Evolutionary conservation across 2,888 invertebrate genomes (phyloP).

Genomic region (Portevinia maculata): DNA sequence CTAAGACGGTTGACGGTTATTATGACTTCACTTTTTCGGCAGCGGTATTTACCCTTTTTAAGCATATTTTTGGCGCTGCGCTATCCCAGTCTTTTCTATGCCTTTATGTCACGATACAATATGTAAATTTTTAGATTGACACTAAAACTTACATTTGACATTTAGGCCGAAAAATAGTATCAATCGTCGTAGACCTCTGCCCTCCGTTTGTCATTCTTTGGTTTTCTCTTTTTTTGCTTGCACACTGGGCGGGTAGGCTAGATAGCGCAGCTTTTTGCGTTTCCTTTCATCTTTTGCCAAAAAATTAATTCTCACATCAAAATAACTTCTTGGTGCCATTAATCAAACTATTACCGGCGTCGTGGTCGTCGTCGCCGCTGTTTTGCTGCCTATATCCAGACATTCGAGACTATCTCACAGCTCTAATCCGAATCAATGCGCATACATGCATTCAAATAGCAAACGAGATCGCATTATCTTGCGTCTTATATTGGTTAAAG

Average conservation of each 20-base stretch:
- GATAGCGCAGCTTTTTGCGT: conserved; percentile 23
- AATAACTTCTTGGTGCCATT: conserved; percentile 61
- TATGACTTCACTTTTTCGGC: too few species aligned
- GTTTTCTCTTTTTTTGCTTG: conserved; percentile 14
- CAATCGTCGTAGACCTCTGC: conserved; percentile 27
- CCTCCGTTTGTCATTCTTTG: conserved; percentile 24
- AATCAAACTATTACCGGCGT: conserved; percentile 69
- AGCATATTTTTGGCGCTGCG: too few species aligned
- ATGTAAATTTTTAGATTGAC: too few species aligned
- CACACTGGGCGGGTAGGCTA: neutral
- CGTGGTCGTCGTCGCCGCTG: conserved; percentile 36
- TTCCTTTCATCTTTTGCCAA: conserved; percentile 67
- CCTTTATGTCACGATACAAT: too few species aligned
- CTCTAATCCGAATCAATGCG: conserved; percentile 71
- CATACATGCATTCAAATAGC: conserved; percentile 72
- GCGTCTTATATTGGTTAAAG: conserved; percentile 56
- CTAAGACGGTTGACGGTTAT: too few species aligned
- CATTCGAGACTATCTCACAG: conserved; percentile 60
- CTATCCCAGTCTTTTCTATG: too few species aligned
- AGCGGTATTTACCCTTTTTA: too few species aligned
- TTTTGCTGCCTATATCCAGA: conserved; percentile 51
- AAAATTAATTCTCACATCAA: conserved; percentile 72
- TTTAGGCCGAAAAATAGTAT: conserved; percentile 30
- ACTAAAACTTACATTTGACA: conserved; percentile 59
- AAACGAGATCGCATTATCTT: conserved; percentile 71